Conservation (phyloP, 2,113 vertebrate species). For the Vulpes vulpes region DNA sequence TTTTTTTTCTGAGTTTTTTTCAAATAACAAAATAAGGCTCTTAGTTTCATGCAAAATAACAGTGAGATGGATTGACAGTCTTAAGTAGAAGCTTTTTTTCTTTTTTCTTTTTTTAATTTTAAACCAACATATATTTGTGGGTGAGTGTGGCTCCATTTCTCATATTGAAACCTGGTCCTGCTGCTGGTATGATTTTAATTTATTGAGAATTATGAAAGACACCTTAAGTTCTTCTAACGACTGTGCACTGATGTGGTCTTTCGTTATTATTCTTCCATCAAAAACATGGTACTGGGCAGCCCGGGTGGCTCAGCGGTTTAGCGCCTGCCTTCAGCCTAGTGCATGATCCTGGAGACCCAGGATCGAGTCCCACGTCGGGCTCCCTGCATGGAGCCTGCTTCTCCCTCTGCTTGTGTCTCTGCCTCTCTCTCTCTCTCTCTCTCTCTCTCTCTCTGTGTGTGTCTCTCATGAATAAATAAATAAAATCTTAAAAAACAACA, state of each 20-base stretch:
- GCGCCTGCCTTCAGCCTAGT: no score
- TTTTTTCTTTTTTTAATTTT: neutral
- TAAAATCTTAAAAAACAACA: neutral
- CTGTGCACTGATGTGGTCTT: neutral
- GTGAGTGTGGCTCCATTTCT: neutral
- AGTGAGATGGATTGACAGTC: neutral
- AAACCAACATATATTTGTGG: neutral
- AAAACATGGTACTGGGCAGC: neutral
- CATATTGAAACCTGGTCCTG: neutral
- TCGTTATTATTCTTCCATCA: neutral
- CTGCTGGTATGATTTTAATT: neutral
- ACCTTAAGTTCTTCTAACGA: neutral
- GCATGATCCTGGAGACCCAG: no score
- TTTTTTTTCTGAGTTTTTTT: neutral
- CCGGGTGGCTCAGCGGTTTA: no score
- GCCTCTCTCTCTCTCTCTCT: no score
- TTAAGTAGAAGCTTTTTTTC: neutral
- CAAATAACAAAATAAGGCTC: constrained; percentile 2
- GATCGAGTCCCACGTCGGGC: no score
- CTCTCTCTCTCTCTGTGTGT: no score
- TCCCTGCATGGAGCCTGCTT: no score
- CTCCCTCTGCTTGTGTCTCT: no score
- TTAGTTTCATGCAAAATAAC: constrained; percentile 11
- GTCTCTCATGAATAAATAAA: no score
- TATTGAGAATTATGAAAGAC: neutral